Evolutionary conservation across 2,113 vertebrate species (phyloP).

Genomic region (Tachysurus fulvidraco): DNA sequence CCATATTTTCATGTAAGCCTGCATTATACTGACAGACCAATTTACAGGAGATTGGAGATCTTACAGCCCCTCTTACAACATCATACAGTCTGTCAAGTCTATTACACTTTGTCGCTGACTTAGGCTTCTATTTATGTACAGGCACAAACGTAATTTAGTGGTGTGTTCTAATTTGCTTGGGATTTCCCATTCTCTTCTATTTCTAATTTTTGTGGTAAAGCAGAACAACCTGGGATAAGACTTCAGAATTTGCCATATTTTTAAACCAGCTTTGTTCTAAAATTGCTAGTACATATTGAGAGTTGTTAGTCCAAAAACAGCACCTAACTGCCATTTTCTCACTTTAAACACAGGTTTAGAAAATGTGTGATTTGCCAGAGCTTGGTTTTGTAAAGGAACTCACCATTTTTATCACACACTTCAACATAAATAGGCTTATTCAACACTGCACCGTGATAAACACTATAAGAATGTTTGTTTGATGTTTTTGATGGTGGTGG

Average conservation of each 20-base stretch:
- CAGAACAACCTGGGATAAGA: neutral
- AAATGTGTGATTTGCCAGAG: neutral
- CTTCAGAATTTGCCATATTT: neutral
- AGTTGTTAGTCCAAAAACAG: neutral
- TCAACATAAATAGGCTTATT: neutral
- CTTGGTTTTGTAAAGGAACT: neutral
- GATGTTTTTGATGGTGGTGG: neutral
- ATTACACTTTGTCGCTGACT: neutral
- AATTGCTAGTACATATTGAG: conserved; percentile 2
- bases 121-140: neutral
- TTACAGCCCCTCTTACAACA: too few relatives aligned
- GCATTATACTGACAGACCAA: too few relatives aligned
- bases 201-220: neutral
- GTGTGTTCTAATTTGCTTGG: neutral
- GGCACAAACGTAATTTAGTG: neutral
- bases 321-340: neutral
- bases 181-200: neutral
- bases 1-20: too few relatives aligned
- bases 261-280: neutral
- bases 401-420: neutral
- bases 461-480: neutral
- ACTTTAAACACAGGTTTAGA: neutral
- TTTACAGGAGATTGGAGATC: too few relatives aligned
- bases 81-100: neutral
- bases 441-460: neutral